These are phyloP conservation scores for Epinephelus malabaricus DNA, from an alignment of 2,797 vertebrate genomes.

Conservation along the genomic window DNA sequence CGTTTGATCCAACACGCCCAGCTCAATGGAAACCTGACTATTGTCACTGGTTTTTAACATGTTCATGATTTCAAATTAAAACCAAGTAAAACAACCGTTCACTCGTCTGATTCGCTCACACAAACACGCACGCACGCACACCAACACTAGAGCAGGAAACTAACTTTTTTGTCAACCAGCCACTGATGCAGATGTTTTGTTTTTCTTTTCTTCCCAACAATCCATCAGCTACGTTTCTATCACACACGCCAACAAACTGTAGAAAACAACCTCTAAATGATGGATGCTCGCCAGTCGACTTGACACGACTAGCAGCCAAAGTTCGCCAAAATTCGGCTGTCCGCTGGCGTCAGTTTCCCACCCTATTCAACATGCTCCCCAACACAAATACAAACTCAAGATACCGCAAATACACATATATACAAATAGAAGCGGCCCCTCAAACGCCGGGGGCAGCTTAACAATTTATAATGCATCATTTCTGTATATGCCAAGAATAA, in stretches of 20 bases:
- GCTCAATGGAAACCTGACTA: conserved; percentile 81
- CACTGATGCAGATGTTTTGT: conserved; percentile 20
- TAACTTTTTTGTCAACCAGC: conserved; percentile 52
- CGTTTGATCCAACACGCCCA: conserved; percentile 46
- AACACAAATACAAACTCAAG: conserved; percentile 82
- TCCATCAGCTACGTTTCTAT: conserved; percentile 39
- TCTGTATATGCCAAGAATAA: conserved; percentile 90
- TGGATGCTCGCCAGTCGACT: conserved; percentile 34
- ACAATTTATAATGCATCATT: conserved; percentile 87
- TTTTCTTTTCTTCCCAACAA: conserved; percentile 22
- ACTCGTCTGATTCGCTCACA: conserved; percentile 27
- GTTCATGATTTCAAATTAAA: conserved; percentile 75
- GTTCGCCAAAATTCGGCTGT: conserved; percentile 38
- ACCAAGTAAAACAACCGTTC: conserved; percentile 66
- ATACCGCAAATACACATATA: conserved; percentile 89
- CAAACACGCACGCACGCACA: conserved; percentile 6
- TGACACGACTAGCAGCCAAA: conserved; percentile 32
- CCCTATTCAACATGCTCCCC: conserved; percentile 74
- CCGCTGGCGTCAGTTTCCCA: conserved; percentile 71
- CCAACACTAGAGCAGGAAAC: conserved; percentile 71
- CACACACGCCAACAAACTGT: conserved; percentile 44
- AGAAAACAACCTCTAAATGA: conserved; percentile 37
- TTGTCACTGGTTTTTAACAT: conserved; percentile 61
- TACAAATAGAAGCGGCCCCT: conserved; percentile 89
- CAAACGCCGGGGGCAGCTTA: conserved; percentile 71